Conservation (phyloP, 2,797 vertebrate species). For the Lepilemur septentrionalis region DNA sequence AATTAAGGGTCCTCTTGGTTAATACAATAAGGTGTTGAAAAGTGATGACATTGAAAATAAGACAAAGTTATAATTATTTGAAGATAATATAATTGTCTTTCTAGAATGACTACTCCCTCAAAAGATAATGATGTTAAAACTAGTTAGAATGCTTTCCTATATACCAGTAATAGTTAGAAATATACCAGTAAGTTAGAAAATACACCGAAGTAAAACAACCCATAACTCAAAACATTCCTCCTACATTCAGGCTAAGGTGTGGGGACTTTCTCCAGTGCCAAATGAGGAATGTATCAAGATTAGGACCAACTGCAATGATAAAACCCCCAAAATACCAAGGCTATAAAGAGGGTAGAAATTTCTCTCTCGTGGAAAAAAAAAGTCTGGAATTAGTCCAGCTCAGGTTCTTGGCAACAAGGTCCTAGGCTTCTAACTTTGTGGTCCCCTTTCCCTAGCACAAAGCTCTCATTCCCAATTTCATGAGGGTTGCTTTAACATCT, state of each 20-base stretch:
- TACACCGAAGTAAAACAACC: neutral
- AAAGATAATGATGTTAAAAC: too few species aligned
- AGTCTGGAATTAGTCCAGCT: neutral
- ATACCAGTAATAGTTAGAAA: neutral
- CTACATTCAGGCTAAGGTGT: neutral
- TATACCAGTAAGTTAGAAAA: neutral
- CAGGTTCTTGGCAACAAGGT: neutral
- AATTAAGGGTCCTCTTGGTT: neutral
- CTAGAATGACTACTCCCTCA: neutral
- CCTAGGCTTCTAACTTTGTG: neutral
- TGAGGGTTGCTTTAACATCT: neutral
- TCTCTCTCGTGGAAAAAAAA: neutral
- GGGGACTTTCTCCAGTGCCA: neutral
- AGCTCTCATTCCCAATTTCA: neutral
- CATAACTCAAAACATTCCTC: neutral
- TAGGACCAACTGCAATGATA: neutral
- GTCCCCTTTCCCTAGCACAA: neutral
- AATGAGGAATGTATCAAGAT: neutral
- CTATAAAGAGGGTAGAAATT: neutral
- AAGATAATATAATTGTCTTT: neutral
- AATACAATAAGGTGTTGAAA: neutral
- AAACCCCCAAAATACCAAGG: neutral
- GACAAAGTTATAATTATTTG: neutral
- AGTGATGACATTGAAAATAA: neutral
- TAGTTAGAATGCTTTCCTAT: neutral